These are phyloP conservation scores for Myotis yumanensis DNA, from an alignment of 2,113 vertebrate genomes.

Conservation along the genomic window DNA sequence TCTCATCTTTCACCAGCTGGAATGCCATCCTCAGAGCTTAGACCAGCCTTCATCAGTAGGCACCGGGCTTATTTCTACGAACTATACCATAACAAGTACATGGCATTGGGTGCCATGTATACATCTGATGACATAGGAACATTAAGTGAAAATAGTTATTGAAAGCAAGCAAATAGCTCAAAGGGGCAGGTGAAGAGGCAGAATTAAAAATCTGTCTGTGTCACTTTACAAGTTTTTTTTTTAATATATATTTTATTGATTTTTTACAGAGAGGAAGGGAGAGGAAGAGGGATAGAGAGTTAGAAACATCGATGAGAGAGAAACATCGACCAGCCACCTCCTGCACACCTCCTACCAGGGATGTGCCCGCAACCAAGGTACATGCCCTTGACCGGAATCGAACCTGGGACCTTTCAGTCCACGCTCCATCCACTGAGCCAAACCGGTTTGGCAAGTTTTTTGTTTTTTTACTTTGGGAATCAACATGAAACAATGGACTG, in stretches of 20 bases:
- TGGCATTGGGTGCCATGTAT: accelerated
- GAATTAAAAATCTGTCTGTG: background rate
- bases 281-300: too few species aligned
- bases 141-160: accelerated
- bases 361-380: too few species aligned
- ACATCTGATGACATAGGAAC: background rate
- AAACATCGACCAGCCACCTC: too few species aligned
- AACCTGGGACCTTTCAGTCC: too few species aligned
- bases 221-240: background rate
- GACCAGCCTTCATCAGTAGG: background rate
- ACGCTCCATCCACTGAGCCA: too few species aligned
- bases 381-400: too few species aligned
- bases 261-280: too few species aligned
- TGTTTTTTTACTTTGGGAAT: background rate
- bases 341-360: too few species aligned
- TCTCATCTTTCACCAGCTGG: accelerated
- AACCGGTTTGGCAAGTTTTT: too few species aligned
- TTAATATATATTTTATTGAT: too few species aligned
- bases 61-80: background rate
- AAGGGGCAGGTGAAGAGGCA: background rate
- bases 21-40: background rate
- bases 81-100: background rate
- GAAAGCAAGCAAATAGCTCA: too few species aligned
- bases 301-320: too few species aligned
- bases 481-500: background rate